Evolutionary conservation across 1,140 invertebrate genomes (phyloP), one percentile per base, ranked within the genome.

Genomic region (Saxidomus purpurata): DNA sequence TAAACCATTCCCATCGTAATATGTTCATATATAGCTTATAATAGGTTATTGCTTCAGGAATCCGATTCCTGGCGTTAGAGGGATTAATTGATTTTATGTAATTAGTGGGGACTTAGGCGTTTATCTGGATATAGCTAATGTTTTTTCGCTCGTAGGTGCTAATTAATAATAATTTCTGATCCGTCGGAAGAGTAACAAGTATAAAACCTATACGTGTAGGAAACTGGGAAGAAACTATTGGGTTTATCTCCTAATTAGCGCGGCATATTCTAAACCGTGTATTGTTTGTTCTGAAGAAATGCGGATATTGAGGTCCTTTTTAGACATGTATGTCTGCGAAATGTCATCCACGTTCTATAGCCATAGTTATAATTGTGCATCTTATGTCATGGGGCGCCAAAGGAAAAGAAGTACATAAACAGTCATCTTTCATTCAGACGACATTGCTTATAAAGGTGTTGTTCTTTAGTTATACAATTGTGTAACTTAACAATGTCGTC

Each of bases 81-180:
- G 76, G 40, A 34, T 79, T 47, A 79, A 55, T 79, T 79, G 76
- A 79, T 79, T 55, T 25, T 17, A 19, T 22, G 43, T 79, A 79
- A 79, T 79, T 79, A 79, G 47, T 3, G 47, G 47, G 4, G 76
- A 38, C 49, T 52, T 52, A 15, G 28, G 28, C 17, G 9, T 52
- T 55, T 52, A 52, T 36, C 28, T 4, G 76, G 76, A 79, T 79
- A 13, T 59, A 34, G 36, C 47, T 79, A 79, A 79, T 79, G 76
- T 9, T 36, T 31, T 79, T 79, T 31, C 13, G 49, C 76, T 79
- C 28, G 2, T 55, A 25, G 76, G 76, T 52, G 76, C 43, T 79
- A 79, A 79, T 79, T 79, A 79, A 52, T 52, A 52, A 31, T 79
- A 79, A 79, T 79, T 55, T 19, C 76, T 19, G 76, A n/a, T 79